phyloP scores from a whole-genome alignment of 2,888 invertebrate genomes.

The Osedax fenrisi region DNA sequence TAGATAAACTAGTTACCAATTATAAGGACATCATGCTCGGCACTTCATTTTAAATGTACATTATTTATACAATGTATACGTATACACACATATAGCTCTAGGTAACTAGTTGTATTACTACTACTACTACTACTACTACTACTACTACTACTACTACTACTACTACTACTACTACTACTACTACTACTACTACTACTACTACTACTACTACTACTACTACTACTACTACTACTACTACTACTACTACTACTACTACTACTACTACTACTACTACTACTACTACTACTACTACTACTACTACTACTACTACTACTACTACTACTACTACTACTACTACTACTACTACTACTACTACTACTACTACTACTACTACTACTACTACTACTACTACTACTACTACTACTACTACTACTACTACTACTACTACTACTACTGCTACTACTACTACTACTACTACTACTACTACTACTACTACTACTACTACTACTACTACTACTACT shows the following conservation, averaged over 20 bases:
- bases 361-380: slow-evolving; percentile 31
- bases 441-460: slow-evolving; percentile 25
- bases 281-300: slow-evolving; percentile 20
- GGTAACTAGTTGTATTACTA: too few species aligned
- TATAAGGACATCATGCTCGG: too few species aligned
- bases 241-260: slow-evolving; percentile 28
- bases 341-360: slow-evolving; percentile 31
- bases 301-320: slow-evolving; percentile 31
- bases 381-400: slow-evolving; percentile 29
- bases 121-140: slow-evolving; percentile 33
- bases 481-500: slow-evolving; percentile 26
- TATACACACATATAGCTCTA: too few species aligned
- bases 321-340: slow-evolving; percentile 32
- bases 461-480: neutral
- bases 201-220: slow-evolving; percentile 30
- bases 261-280: slow-evolving; percentile 27
- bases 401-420: slow-evolving; percentile 22
- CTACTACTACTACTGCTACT: slow-evolving; percentile 16
- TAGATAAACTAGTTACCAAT: too few species aligned
- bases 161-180: slow-evolving; percentile 31
- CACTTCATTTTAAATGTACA: too few species aligned
- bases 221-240: slow-evolving; percentile 28
- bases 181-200: slow-evolving; percentile 31
- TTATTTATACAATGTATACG: too few species aligned
- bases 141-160: slow-evolving; percentile 33